Conservation (phyloP, 2,797 vertebrate genomes). For the Falco columbarius region DNA sequence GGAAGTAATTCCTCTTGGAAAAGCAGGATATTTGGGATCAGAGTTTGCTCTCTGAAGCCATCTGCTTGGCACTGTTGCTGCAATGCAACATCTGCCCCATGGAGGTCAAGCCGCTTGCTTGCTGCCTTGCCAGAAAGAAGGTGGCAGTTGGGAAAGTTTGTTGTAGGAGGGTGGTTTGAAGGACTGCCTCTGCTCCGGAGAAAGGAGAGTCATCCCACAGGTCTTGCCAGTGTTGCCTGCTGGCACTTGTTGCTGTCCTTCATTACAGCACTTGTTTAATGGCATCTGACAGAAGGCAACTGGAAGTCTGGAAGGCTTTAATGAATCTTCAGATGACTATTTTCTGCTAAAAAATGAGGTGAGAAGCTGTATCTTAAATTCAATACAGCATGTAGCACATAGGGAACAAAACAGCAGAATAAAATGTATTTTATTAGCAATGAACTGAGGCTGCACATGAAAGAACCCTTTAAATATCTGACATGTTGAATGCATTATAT, state of each 20-base stretch:
- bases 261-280: fast-evolving
- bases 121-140: not conserved
- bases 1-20: not conserved
- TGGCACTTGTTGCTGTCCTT: not conserved
- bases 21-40: not conserved
- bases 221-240: not conserved
- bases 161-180: fast-evolving
- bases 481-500: conserved; percentile 69
- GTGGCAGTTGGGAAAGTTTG: fast-evolving
- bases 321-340: conserved; percentile 11
- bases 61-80: not conserved
- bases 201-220: fast-evolving
- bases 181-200: not conserved
- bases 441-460: conserved; percentile 59
- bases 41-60: not conserved
- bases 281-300: not conserved
- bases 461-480: conserved; percentile 62
- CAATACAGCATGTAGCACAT: not conserved
- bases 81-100: fast-evolving
- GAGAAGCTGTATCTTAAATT: conserved; percentile 36
- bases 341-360: conserved; percentile 25
- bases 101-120: fast-evolving
- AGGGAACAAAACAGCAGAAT: conserved; percentile 53
- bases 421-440: conserved; percentile 67
- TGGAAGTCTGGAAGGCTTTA: not conserved